Conservation (phyloP, 2,797 vertebrate species). For the Lithobates sylvaticus region DNA sequence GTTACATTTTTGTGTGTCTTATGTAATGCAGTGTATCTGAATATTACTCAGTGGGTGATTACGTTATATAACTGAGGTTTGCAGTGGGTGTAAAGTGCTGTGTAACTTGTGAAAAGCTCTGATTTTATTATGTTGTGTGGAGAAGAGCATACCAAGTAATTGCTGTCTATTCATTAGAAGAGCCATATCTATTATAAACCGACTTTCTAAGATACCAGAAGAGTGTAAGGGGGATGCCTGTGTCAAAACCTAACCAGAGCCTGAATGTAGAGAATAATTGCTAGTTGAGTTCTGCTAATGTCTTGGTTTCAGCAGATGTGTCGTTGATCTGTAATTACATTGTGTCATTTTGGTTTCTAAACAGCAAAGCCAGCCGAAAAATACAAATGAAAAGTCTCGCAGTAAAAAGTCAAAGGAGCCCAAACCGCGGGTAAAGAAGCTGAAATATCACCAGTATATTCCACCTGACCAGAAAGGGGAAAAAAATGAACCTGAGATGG, state of each 20-base stretch:
- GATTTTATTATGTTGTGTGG: no score
- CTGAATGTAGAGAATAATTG: background rate
- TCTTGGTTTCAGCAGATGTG: background rate
- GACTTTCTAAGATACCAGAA: background rate
- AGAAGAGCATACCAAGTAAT: no score
- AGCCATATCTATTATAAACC: no score
- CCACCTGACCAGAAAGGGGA: constrained; percentile 97
- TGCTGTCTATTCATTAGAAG: background rate
- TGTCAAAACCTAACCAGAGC: background rate
- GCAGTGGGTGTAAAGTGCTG: no score
- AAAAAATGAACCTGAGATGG: constrained; percentile 88
- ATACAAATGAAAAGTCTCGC: constrained; percentile 86
- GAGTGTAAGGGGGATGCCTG: background rate
- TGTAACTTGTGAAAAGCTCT: no score
- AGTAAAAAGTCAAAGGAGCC: constrained; percentile 93
- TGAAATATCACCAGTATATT: constrained; percentile 98
- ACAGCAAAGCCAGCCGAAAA: constrained; percentile 92
- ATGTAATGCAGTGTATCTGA: no score
- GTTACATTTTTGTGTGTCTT: no score
- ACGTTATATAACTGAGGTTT: background rate
- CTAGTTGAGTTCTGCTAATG: background rate
- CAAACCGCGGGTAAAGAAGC: constrained; percentile 91
- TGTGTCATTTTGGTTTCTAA: constrained; percentile 38
- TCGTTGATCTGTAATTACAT: constrained; percentile 2
- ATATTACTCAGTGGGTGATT: background rate